These are phyloP conservation scores for Drosophila vallismaia DNA, from an alignment of 2,888 invertebrate genomes.

Conservation along the genomic window DNA sequence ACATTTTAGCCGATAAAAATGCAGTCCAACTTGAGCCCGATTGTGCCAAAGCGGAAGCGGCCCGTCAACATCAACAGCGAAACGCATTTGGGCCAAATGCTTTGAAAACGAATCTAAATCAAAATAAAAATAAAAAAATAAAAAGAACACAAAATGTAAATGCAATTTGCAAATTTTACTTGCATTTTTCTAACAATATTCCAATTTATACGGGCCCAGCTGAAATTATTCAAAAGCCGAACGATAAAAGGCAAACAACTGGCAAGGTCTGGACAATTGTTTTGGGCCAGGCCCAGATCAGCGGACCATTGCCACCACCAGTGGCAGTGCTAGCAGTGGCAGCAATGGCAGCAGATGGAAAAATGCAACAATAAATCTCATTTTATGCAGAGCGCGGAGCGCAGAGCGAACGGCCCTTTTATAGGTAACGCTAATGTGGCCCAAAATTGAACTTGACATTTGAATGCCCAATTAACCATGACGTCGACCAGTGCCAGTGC, in stretches of 20 bases:
- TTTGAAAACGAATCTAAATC: slow-evolving; percentile 11
- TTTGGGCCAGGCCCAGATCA: slow-evolving; percentile 51
- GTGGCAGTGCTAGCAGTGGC: slow-evolving; percentile 29
- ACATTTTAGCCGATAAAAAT: slow-evolving; percentile 45
- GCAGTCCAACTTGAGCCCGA: slow-evolving; percentile 52
- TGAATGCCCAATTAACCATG: slow-evolving; percentile 84
- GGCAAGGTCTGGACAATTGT: slow-evolving; percentile 53
- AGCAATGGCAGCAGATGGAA: slow-evolving; percentile 55
- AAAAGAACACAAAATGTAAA: slow-evolving; percentile 11
- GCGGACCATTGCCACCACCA: slow-evolving; percentile 71
- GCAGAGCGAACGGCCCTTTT: slow-evolving; percentile 79
- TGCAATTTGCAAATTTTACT: slow-evolving; percentile 35
- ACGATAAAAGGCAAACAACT: slow-evolving; percentile 46
- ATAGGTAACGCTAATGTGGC: slow-evolving; percentile 84
- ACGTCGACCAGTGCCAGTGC: slow-evolving; percentile 56
- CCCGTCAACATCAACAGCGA: slow-evolving; percentile 48
- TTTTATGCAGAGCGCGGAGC: slow-evolving; percentile 74
- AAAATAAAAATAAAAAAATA: neutral
- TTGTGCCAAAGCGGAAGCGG: slow-evolving; percentile 54
- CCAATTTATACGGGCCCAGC: slow-evolving; percentile 53
- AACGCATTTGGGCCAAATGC: slow-evolving; percentile 23
- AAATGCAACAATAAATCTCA: slow-evolving; percentile 82
- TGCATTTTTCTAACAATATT: slow-evolving; percentile 62
- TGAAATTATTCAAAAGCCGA: slow-evolving; percentile 67
- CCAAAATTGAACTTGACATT: slow-evolving; percentile 84